Evolutionary conservation across 23 tunicate genomes (phyloP).

Genomic region (Phallusia fumigata): DNA sequence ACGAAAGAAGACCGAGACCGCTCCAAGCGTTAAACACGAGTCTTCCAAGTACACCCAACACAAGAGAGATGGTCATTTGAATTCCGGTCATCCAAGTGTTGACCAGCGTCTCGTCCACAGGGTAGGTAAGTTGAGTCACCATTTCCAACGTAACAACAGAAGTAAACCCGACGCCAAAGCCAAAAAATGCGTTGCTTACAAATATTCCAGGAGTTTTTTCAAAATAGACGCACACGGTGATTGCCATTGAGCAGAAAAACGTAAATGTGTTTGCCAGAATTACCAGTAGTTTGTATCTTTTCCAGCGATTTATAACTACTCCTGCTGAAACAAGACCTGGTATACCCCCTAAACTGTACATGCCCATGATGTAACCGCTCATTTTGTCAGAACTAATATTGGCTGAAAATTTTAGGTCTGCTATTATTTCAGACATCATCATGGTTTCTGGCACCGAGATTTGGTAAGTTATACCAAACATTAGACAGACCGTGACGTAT

Average conservation of each 20-base stretch:
- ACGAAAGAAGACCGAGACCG: neutral
- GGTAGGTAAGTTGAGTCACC: neutral
- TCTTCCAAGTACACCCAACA: neutral
- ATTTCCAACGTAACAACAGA: neutral
- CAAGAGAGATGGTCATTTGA: neutral
- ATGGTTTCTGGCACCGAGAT: neutral
- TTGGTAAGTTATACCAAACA: neutral
- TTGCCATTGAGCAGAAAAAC: neutral
- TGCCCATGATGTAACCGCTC: neutral
- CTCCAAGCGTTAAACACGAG: neutral
- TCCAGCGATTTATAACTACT: neutral
- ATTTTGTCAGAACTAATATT: neutral
- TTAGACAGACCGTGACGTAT: neutral
- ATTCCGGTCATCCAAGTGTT: neutral
- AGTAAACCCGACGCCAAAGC: neutral
- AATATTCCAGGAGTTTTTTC: neutral
- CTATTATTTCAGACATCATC: neutral
- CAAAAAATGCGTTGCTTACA: neutral
- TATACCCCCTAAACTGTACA: neutral
- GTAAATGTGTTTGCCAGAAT: neutral
- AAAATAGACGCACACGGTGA: neutral
- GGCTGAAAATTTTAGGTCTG: neutral
- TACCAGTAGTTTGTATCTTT: neutral
- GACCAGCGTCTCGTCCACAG: neutral
- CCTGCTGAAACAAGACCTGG: neutral